phyloP scores from a whole-genome alignment of 2,888 invertebrate genomes.

The Apamea epomidion region DNA sequence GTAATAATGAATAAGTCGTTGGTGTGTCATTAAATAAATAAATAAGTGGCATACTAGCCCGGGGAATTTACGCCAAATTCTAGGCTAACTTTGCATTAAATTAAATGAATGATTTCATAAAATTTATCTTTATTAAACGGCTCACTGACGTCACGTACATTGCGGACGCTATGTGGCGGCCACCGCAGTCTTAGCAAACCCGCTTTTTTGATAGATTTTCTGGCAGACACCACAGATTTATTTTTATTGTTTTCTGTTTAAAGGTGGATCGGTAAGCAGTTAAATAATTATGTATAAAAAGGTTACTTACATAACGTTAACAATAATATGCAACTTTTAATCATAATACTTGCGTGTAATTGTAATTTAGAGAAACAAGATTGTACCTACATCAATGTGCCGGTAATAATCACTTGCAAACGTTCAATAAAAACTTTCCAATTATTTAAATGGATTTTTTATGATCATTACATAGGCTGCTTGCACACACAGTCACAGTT shows the following conservation, averaged over 20 bases:
- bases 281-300: not conserved
- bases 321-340: conserved; percentile 12
- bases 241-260: not conserved
- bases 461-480: not conserved
- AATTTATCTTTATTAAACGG: not conserved
- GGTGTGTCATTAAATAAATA: too few relatives aligned
- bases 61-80: not conserved
- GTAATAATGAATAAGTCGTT: too few relatives aligned
- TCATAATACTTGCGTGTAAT: conserved; percentile 15
- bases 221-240: not conserved
- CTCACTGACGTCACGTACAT: not conserved
- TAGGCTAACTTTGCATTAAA: not conserved
- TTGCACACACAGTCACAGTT: not conserved
- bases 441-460: conserved; percentile 5
- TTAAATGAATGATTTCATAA: not conserved
- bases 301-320: conserved; percentile 39
- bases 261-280: too few relatives aligned
- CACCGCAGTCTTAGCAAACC: not conserved
- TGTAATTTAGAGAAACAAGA: not conserved
- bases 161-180: not conserved
- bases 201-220: not conserved
- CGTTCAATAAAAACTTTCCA: conserved; percentile 5
- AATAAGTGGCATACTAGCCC: not conserved
- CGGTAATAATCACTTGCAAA: not conserved
- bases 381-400: not conserved